phyloP scores from a whole-genome alignment of 2,113 vertebrate genomes.

The Bagarius yarrelli region DNA sequence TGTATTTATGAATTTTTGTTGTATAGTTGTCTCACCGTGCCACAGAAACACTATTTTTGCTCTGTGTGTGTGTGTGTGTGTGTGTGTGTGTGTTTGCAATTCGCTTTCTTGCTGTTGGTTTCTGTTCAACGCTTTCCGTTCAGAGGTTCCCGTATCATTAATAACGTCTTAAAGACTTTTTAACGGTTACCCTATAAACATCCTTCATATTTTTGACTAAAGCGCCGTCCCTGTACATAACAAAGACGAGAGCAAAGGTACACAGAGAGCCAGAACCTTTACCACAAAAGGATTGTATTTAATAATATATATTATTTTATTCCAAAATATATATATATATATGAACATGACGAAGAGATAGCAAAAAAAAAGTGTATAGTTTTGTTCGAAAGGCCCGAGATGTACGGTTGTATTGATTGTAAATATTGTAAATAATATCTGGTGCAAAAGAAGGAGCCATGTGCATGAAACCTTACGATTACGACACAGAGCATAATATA shows the following conservation, averaged over 20 bases:
- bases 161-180: constrained; percentile 87
- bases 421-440: constrained; percentile 99
- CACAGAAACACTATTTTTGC: constrained; percentile 53
- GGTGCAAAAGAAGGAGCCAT: constrained; percentile 85
- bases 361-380: constrained; percentile 85
- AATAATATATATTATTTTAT: constrained; percentile 94
- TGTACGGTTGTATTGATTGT: constrained; percentile 98
- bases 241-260: constrained; percentile 82
- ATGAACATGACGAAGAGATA: constrained; percentile 78
- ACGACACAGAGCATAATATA: constrained; percentile 73
- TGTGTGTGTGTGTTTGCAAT: constrained; percentile 47
- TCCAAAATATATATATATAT: constrained; percentile 86
- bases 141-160: constrained; percentile 80
- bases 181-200: constrained; percentile 85
- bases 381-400: constrained; percentile 85
- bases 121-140: constrained; percentile 78
- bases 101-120: constrained; percentile 71
- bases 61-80: constrained; percentile 1
- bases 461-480: constrained; percentile 96
- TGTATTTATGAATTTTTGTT: constrained; percentile 20
- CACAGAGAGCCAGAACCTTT: constrained; percentile 87
- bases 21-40: constrained; percentile 46
- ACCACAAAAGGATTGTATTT: constrained; percentile 99
- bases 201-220: constrained; percentile 92
- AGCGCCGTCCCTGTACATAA: constrained; percentile 91